Conservation (phyloP, 2,113 vertebrate genomes). For the Todiramphus saurophagus region DNA sequence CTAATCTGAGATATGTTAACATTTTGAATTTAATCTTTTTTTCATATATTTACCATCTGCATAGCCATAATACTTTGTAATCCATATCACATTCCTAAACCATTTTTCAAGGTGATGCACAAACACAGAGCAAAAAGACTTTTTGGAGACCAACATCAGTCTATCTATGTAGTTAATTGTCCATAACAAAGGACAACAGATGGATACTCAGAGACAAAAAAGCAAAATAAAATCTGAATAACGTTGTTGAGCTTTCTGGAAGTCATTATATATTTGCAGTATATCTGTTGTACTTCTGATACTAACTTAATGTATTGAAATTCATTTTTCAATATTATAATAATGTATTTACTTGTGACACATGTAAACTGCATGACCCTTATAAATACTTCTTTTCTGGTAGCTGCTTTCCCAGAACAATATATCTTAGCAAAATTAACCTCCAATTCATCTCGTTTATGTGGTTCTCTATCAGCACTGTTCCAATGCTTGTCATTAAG, state of each 20-base stretch:
- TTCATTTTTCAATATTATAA: not conserved
- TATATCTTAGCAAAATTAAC: not conserved
- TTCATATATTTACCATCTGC: not conserved
- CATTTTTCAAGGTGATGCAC: not conserved
- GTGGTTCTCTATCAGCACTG: not conserved
- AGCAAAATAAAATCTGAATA: not conserved
- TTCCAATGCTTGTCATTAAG: not conserved
- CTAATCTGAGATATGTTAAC: not conserved
- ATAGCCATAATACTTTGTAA: not conserved
- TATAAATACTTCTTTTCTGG: not conserved
- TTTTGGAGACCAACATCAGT: not conserved
- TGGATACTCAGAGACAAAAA: not conserved
- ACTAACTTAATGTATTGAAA: not conserved
- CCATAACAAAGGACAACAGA: not conserved
- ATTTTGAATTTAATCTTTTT: not conserved
- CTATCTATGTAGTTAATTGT: not conserved
- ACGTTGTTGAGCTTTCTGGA: not conserved
- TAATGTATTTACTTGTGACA: not conserved
- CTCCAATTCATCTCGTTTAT: not conserved
- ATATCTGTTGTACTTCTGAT: not conserved
- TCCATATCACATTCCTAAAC: not conserved
- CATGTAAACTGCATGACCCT: not conserved
- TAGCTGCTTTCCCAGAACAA: not conserved
- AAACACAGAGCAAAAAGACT: not conserved
- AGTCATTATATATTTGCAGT: not conserved